Evolutionary conservation across 2,888 invertebrate species (phyloP).

Genomic region (Venusia cambrica): DNA sequence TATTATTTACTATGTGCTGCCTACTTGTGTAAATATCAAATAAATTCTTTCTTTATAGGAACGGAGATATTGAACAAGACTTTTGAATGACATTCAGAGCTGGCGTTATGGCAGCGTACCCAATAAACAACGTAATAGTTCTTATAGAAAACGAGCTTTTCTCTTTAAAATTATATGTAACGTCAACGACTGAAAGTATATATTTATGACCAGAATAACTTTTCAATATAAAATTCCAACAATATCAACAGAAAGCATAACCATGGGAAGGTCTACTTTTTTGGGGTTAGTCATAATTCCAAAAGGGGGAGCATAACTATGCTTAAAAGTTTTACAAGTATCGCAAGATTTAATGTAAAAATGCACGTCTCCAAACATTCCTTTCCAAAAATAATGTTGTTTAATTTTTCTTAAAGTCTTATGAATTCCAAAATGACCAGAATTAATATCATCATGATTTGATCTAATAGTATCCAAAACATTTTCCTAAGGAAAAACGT

Average conservation of each 20-base stretch:
- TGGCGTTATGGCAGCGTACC: too few relatives aligned
- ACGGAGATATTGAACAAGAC: too few relatives aligned
- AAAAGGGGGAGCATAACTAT: not conserved
- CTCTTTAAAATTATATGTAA: too few relatives aligned
- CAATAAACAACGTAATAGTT: too few relatives aligned
- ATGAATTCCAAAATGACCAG: constrained; percentile 1
- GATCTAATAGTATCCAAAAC: not conserved
- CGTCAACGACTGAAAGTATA: not conserved
- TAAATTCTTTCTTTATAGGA: too few relatives aligned
- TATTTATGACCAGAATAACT: constrained; percentile 1
- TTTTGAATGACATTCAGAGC: too few relatives aligned
- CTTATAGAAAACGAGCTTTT: too few relatives aligned
- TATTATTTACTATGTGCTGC: too few relatives aligned
- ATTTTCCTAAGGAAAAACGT: constrained; percentile 1
- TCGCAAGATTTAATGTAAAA: constrained; percentile 1
- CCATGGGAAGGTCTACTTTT: constrained; percentile 1
- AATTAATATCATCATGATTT: constrained; percentile 1
- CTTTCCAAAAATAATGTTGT: not conserved
- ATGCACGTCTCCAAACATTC: too few relatives aligned
- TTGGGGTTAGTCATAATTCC: not conserved
- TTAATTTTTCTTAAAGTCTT: not conserved
- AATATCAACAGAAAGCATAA: not conserved
- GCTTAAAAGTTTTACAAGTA: constrained; percentile 1
- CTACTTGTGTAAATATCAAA: too few relatives aligned
- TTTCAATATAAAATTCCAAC: not conserved